Conservation (phyloP, 2,888 invertebrate genomes). For the Muschampia plurimacula region DNA sequence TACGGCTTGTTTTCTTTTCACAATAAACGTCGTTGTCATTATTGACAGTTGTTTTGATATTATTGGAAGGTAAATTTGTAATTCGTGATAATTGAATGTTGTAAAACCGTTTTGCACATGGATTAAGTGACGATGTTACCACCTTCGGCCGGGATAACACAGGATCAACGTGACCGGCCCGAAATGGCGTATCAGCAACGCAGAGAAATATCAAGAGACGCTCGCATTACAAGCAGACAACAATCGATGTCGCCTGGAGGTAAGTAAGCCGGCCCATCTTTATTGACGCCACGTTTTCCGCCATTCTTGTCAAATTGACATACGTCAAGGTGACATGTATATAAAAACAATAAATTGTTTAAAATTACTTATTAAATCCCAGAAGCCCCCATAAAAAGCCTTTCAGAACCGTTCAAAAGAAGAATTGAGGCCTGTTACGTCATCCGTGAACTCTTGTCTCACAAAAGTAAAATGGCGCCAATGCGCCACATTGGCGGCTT, state of each 20-base stretch:
- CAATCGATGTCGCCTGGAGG: conserved; percentile 75
- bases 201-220: conserved; percentile 78
- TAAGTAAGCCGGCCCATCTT: conserved; percentile 57
- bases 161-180: conserved; percentile 79
- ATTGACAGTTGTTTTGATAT: conserved; percentile 40
- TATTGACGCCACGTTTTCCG: conserved; percentile 84
- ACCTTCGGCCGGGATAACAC: conserved; percentile 81
- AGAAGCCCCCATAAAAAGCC: conserved; percentile 45
- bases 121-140: conserved; percentile 82
- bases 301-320: conserved; percentile 85
- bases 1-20: conserved; percentile 60
- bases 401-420: conserved; percentile 48
- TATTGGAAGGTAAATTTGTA: conserved; percentile 39
- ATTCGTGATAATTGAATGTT: conserved; percentile 56
- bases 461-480: conserved; percentile 84
- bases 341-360: conserved; percentile 71
- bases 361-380: conserved; percentile 57
- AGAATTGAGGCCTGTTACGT: conserved; percentile 75
- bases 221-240: conserved; percentile 74
- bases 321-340: conserved; percentile 84
- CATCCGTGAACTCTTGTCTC: conserved; percentile 66
- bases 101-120: conserved; percentile 66
- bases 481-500: conserved; percentile 51
- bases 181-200: conserved; percentile 82
- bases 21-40: conserved; percentile 53